These are phyloP conservation scores for Lycophotia porphyrea DNA, from an alignment of 2,888 invertebrate genomes.

Conservation along the genomic window DNA sequence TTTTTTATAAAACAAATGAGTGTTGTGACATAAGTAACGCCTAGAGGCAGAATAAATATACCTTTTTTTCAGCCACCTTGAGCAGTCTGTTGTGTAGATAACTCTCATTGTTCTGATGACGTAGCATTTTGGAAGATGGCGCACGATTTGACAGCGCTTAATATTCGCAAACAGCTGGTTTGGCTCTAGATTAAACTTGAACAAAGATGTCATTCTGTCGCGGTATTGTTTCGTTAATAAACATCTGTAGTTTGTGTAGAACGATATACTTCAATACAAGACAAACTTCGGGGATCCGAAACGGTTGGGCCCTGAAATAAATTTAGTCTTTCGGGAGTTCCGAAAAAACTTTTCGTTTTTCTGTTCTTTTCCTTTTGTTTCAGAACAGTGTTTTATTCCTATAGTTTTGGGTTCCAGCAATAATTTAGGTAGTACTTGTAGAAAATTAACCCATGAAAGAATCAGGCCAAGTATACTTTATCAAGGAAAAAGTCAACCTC, in stretches of 20 bases:
- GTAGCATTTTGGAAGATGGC: conserved; percentile 37
- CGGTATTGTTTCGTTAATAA: conserved; percentile 25
- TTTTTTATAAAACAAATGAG: conserved; percentile 4
- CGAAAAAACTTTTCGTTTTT: conserved; percentile 49
- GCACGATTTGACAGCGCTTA: conserved; percentile 60
- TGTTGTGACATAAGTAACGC: neutral
- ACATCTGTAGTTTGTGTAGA: conserved; percentile 10
- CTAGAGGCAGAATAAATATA: neutral
- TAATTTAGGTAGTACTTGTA: conserved; percentile 2
- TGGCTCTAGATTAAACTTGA: conserved; percentile 62
- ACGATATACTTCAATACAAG: conserved; percentile 20
- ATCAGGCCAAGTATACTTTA: neutral
- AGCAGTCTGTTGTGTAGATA: conserved; percentile 7
- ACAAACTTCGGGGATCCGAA: conserved; percentile 30
- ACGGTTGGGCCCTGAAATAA: conserved; percentile 30
- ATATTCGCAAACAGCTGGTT: conserved; percentile 66
- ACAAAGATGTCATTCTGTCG: conserved; percentile 34
- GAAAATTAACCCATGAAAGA: neutral
- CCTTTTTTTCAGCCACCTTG: neutral
- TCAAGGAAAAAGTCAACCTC: neutral
- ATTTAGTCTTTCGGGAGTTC: conserved; percentile 40
- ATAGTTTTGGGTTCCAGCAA: conserved; percentile 18
- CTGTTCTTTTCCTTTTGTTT: conserved; percentile 33
- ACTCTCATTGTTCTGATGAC: conserved; percentile 42
- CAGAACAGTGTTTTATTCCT: neutral